phyloP scores from a whole-genome alignment of 2,888 invertebrate species.

The Belgica antarctica region DNA sequence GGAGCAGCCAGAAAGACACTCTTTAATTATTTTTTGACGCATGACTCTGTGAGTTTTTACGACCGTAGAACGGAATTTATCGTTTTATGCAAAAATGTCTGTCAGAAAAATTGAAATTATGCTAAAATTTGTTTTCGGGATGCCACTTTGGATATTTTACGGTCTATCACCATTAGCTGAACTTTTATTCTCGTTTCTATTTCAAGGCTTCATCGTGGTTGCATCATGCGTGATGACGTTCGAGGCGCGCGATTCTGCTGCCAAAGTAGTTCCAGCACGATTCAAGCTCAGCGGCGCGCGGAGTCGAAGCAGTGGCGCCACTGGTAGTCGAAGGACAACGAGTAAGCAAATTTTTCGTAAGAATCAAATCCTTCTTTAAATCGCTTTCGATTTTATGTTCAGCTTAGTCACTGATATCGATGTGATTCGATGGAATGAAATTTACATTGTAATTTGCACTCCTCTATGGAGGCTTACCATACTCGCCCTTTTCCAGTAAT shows the following conservation, averaged over 20 bases:
- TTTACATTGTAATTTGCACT: too few relatives aligned
- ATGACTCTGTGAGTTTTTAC: not conserved
- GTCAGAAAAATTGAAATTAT: constrained; percentile 8
- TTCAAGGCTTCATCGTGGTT: constrained; percentile 85
- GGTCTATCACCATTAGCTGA: not conserved
- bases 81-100: not conserved
- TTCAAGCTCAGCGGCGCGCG: constrained; percentile 57
- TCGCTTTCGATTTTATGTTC: not conserved
- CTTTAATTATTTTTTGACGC: not conserved
- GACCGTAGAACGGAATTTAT: not conserved
- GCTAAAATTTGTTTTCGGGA: not conserved
- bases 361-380: constrained; percentile 13
- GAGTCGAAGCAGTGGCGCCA: constrained; percentile 49
- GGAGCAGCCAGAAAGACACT: too few relatives aligned
- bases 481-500: too few relatives aligned
- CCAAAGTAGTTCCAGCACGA: constrained; percentile 82
- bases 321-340: constrained; percentile 34
- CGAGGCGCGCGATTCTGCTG: constrained; percentile 91
- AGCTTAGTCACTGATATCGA: not conserved
- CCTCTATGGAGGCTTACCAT: too few relatives aligned
- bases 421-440: too few relatives aligned
- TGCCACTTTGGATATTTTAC: not conserved
- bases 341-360: constrained; percentile 44
- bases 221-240: constrained; percentile 99
- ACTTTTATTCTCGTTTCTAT: not conserved